Conservation (phyloP, 2,888 invertebrate genomes). For the Tetropium fuscum region DNA sequence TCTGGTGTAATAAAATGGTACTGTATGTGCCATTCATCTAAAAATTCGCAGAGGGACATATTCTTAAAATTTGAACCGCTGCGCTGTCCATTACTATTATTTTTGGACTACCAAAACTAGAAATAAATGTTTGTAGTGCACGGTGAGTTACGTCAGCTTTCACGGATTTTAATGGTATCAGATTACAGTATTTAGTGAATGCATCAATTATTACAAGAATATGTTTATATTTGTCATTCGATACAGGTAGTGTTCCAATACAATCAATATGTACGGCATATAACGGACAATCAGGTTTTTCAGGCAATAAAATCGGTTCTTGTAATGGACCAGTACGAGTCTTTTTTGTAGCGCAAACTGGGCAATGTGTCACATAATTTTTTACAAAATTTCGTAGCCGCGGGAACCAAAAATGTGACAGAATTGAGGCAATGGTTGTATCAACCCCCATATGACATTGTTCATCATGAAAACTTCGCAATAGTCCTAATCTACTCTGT, state of each 20-base stretch:
- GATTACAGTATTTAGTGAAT: conserved; percentile 39
- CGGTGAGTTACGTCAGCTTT: conserved; percentile 31
- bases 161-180: conserved; percentile 34
- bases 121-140: conserved; percentile 24
- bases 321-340: conserved; percentile 52
- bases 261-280: conserved; percentile 61
- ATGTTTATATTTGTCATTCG: conserved; percentile 1
- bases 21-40: conserved; percentile 24
- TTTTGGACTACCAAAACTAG: conserved; percentile 30
- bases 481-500: conserved; percentile 39
- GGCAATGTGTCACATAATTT: conserved; percentile 40
- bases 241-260: conserved; percentile 51
- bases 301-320: too few relatives aligned
- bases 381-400: conserved; percentile 30
- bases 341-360: too few relatives aligned
- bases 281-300: too few relatives aligned
- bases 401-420: conserved; percentile 38
- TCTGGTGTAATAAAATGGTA: conserved; percentile 40
- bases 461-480: conserved; percentile 46
- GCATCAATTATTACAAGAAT: conserved; percentile 6
- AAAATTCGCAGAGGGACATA: conserved; percentile 16
- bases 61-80: conserved; percentile 37
- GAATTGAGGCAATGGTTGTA: conserved; percentile 37
- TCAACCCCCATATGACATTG: conserved; percentile 42
- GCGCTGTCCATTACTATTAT: conserved; percentile 26